Percentiles rank a stretch among this genome's conserved stretches.
Conservation (phyloP, 2,113 vertebrate genomes). For the Lonchura striata region DNA sequence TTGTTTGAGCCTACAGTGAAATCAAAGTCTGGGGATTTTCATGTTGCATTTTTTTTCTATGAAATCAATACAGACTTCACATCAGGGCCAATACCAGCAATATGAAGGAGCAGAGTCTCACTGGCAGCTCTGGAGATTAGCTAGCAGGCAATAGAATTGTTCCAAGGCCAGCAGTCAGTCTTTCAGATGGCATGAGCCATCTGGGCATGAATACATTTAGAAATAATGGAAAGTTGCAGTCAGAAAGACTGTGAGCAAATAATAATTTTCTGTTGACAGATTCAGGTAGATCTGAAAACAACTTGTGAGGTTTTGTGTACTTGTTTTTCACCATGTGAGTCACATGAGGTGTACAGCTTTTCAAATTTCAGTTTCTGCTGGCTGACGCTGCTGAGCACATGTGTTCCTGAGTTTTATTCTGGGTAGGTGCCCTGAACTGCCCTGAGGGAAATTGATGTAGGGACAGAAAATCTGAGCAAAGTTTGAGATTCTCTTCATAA, state of each 20-base stretch:
- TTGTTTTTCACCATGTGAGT: neutral
- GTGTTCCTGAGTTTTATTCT: neutral
- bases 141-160: neutral
- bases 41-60: neutral
- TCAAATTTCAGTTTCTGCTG: neutral
- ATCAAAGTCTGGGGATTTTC: neutral
- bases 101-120: neutral
- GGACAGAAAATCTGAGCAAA: neutral
- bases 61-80: neutral
- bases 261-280: neutral
- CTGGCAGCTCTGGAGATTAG: neutral
- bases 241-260: neutral
- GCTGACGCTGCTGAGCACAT: neutral
- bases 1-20: neutral
- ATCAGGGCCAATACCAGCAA: neutral
- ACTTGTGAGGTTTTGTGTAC: neutral
- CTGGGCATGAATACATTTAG: neutral
- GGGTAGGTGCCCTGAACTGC: neutral
- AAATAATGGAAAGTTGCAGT: neutral
- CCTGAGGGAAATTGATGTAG: neutral
- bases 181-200: neutral
- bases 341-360: neutral
- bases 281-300: neutral
- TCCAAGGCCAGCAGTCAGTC: neutral
- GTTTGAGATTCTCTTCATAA: neutral